Base-by-base conservation (phyloP, 2,888 invertebrate species). In the Polyommatus icarus region DNA sequence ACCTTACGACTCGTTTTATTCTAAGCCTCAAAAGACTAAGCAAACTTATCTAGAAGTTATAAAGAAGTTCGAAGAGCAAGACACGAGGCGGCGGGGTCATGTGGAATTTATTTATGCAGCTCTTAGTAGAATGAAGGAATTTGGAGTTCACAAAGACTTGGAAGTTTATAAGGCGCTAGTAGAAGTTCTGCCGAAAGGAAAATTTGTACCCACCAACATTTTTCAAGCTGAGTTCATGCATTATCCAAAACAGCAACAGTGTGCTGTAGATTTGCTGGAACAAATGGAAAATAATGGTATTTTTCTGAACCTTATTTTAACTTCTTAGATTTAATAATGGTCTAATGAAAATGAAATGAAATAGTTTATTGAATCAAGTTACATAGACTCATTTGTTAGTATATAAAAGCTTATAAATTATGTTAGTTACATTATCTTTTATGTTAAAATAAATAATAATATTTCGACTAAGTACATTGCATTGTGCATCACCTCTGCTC, bases 71-170 rank as follows among this genome's bases (percentile, higher is more conserved):
- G 94, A 96, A 83, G 94, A 94, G 46, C 94, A 95, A 71, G 96
- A 96, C 82, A 94, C 94, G 0, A 95, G 96, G 84, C 95, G 97
- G 80, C 94, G 97, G 79, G 98, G 98, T 71, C 98, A 99, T 88
- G 98, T 98, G 0, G 98, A 99, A 85, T 99, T 99, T 90, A 98
- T 99, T 83, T 97, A 98, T 87, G 96, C 97, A 0, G 99, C 99
- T 0, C 89, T 99, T 80, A 96, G 96, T 78, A 95, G 97, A 85
- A 98, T 99, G 98, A 96, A 97, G 82, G 97, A 97, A 78, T 99
- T 97, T 90, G 97, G 97, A 0, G 98, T 99, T 0, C 96, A 98
- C 78, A 96, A 97, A 86, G 99, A 98, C 87, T 85, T 98, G 24
- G 97, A 97, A 84, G 96, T 96, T 0, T 99, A 99, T 87, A 99